phyloP scores from a whole-genome alignment of 2,797 vertebrate species.

The Petrocephalus schoutedeni region DNA sequence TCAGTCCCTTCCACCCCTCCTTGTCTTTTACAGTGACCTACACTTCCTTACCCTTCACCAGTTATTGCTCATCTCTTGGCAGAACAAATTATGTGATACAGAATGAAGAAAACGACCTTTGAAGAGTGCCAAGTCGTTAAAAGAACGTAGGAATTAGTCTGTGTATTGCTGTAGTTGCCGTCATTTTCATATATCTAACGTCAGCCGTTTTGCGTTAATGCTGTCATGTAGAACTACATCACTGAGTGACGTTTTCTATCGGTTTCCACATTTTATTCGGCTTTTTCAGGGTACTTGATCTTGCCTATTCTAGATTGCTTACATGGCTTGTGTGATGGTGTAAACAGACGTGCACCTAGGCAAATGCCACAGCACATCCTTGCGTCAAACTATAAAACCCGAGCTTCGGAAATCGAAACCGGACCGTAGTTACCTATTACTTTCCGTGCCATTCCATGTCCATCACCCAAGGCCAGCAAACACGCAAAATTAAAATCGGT shows the following conservation, averaged over 20 bases:
- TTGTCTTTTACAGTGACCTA: background rate
- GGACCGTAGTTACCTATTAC: background rate
- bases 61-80: conserved; percentile 11
- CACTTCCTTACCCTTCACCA: background rate
- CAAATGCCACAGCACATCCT: background rate
- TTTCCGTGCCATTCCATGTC: background rate
- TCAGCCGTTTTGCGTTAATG: background rate
- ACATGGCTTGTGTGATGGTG: background rate
- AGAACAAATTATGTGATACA: conserved; percentile 7
- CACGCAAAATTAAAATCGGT: background rate
- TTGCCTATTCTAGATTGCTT: background rate
- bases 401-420: background rate
- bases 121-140: conserved; percentile 10
- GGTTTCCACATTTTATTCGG: background rate
- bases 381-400: conserved; percentile 2
- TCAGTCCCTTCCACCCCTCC: background rate
- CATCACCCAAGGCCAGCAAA: background rate
- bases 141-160: background rate
- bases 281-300: background rate
- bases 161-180: background rate
- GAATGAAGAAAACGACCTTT: conserved; percentile 10
- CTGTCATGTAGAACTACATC: background rate
- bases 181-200: background rate
- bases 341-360: conserved; percentile 4
- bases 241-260: conserved; percentile 15